phyloP scores from a whole-genome alignment of 2,797 vertebrate genomes.

The Danio albolineatus region DNA sequence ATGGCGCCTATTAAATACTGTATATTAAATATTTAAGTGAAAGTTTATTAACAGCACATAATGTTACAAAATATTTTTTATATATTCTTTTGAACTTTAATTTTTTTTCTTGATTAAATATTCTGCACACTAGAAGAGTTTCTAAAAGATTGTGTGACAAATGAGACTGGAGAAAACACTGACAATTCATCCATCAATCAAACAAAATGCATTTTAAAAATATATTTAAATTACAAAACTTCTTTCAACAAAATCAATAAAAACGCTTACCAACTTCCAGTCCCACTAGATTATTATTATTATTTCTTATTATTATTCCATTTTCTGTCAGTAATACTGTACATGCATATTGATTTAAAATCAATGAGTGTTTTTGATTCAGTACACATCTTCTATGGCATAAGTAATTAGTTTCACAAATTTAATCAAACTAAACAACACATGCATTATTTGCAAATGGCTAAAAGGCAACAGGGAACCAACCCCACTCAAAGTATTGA shows the following conservation, averaged over 20 bases:
- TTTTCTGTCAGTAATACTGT: conserved; percentile 6
- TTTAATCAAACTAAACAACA: conserved; percentile 28
- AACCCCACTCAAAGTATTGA: conserved; percentile 61
- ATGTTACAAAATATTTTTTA: too few relatives aligned
- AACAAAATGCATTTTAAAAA: too few relatives aligned
- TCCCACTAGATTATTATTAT: not conserved
- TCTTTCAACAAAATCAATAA: not conserved
- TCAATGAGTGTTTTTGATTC: not conserved
- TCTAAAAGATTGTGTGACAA: not conserved
- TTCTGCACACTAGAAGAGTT: not conserved
- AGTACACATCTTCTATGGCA: not conserved
- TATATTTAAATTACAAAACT: too few relatives aligned
- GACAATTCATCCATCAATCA: too few relatives aligned
- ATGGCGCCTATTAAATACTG: too few relatives aligned
- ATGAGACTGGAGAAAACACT: not conserved
- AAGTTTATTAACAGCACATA: too few relatives aligned
- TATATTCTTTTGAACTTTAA: too few relatives aligned
- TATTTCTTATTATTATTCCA: not conserved
- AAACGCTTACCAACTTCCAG: not conserved
- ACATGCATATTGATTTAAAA: not conserved
- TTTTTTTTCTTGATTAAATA: not conserved
- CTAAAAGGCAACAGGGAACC: conserved; percentile 14
- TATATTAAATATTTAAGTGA: too few relatives aligned
- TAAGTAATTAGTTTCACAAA: not conserved
- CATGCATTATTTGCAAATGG: conserved; percentile 43